Evolutionary conservation across 1,140 invertebrate genomes (phyloP).

Genomic region (Drosophila burlai): DNA sequence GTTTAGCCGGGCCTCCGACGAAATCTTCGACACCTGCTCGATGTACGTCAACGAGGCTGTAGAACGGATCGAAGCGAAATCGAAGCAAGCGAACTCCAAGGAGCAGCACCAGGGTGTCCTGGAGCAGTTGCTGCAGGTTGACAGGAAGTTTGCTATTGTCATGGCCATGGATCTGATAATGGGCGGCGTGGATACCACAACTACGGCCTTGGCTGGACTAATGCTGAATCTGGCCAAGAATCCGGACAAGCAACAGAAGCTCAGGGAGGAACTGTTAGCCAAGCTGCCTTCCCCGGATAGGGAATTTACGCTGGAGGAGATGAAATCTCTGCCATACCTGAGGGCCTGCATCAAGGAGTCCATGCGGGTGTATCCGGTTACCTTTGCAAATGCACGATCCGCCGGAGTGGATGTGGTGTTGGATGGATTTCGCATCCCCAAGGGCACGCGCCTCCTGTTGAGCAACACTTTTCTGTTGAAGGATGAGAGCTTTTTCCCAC

Average conservation of each 20-base stretch:
- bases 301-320: conserved; percentile 76
- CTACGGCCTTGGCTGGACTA: conserved; percentile 30
- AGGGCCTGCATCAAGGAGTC: conserved; percentile 87
- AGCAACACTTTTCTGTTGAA: conserved; percentile 80
- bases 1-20: conserved; percentile 85
- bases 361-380: conserved; percentile 93
- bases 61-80: conserved; percentile 28
- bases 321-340: conserved; percentile 85
- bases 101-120: conserved; percentile 85
- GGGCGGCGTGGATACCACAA: conserved; percentile 90
- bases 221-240: conserved; percentile 85
- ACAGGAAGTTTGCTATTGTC: conserved; percentile 87
- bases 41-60: conserved; percentile 60
- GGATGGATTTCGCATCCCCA: conserved; percentile 92
- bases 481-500: conserved; percentile 85
- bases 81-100: neutral
- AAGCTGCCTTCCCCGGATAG: conserved; percentile 61
- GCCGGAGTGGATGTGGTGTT: conserved; percentile 91
- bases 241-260: conserved; percentile 85
- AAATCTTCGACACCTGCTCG: conserved; percentile 37
- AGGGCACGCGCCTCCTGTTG: conserved; percentile 86
- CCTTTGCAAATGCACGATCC: conserved; percentile 92
- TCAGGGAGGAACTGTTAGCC: conserved; percentile 86
- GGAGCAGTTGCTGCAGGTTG: conserved; percentile 87
- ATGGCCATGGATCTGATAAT: conserved; percentile 91